Percentiles rank a stretch among this genome's conserved stretches.
Evolutionary conservation across 1,140 invertebrate genomes (phyloP).

Genomic region (Antheraea pernyi): DNA sequence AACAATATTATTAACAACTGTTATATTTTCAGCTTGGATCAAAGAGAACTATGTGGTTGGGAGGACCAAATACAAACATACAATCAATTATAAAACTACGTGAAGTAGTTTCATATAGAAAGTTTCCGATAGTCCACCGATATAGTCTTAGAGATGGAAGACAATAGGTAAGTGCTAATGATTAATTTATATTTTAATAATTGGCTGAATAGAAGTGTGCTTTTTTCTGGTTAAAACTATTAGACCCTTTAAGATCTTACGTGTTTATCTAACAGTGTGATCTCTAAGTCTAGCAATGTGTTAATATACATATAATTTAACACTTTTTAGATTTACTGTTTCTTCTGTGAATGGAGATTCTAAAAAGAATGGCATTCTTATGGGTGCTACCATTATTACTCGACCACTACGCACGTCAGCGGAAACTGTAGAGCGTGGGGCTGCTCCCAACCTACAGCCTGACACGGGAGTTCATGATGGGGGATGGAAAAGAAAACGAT

Average conservation of each 20-base stretch:
- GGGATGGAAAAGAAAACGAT: constrained; percentile 73
- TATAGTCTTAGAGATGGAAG: constrained; percentile 39
- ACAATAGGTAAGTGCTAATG: constrained; percentile 45
- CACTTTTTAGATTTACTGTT: constrained; percentile 51
- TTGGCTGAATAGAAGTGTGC: neutral
- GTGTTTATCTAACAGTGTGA: too few relatives aligned
- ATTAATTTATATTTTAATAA: neutral
- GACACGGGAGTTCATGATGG: constrained; percentile 68
- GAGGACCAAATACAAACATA: constrained; percentile 22
- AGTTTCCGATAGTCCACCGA: constrained; percentile 48
- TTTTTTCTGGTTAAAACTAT: too few relatives aligned
- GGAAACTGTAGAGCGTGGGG: constrained; percentile 53
- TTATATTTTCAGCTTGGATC: constrained; percentile 24
- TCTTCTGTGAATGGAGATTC: constrained; percentile 53
- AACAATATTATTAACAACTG: neutral
- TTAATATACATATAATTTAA: too few relatives aligned
- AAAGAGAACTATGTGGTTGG: constrained; percentile 55
- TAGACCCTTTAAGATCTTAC: too few relatives aligned
- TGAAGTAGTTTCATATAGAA: constrained; percentile 29
- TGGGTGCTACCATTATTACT: constrained; percentile 66
- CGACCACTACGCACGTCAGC: constrained; percentile 52
- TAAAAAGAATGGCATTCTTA: constrained; percentile 71
- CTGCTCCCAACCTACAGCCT: constrained; percentile 33
- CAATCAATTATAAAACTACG: constrained; percentile 30
- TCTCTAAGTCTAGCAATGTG: too few relatives aligned